Evolutionary conservation across 2,113 vertebrate species (phyloP).

Genomic region (Indicator maculatus): DNA sequence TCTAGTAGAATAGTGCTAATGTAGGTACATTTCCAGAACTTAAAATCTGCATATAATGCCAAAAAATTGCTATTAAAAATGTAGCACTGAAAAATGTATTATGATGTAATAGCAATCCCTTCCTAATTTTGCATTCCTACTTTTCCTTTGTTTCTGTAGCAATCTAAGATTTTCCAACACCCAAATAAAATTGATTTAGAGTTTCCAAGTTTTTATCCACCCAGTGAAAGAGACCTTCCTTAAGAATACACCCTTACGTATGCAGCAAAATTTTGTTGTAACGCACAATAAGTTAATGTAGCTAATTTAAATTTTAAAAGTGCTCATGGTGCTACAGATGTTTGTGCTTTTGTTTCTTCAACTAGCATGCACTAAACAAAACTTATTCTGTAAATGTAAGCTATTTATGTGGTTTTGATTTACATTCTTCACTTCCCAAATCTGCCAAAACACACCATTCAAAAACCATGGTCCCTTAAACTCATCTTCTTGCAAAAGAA

Average conservation of each 20-base stretch:
- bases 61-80: background rate
- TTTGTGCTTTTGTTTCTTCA: background rate
- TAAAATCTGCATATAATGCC: background rate
- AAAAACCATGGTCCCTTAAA: background rate
- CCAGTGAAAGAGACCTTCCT: background rate
- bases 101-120: background rate
- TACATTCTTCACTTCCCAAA: background rate
- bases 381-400: background rate
- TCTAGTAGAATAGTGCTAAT: background rate
- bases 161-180: background rate
- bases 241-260: background rate
- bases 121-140: background rate
- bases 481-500: background rate
- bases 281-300: background rate
- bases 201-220: background rate
- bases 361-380: background rate
- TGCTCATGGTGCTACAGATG: background rate
- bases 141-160: background rate
- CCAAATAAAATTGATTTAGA: background rate
- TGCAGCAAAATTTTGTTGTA: background rate
- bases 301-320: background rate
- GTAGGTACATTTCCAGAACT: background rate
- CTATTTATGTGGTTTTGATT: background rate
- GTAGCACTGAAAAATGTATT: background rate
- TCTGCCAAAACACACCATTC: background rate